Conservation (phyloP, 2,113 vertebrate genomes). For the Orientallactaga bullata region DNA sequence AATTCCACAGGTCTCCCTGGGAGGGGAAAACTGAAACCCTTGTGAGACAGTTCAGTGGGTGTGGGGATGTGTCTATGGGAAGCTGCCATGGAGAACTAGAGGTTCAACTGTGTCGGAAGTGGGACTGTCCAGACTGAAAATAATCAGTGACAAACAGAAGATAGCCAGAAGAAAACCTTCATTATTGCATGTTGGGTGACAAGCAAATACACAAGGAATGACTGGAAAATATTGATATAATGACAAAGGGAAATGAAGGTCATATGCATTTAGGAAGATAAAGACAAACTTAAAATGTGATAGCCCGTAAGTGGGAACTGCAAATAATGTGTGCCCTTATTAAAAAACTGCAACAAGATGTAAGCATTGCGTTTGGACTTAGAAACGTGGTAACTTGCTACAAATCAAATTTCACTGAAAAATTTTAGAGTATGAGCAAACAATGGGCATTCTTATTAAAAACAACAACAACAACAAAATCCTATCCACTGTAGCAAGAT, state of each 20-base stretch:
- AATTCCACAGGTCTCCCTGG: background rate
- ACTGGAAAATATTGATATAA: background rate
- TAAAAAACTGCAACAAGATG: background rate
- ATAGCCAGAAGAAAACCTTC: background rate
- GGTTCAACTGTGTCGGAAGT: background rate
- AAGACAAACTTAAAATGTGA: background rate
- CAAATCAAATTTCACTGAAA: too few species aligned
- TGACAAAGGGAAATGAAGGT: background rate
- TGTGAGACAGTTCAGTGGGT: background rate
- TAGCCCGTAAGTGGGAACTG: background rate
- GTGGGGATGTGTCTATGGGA: background rate
- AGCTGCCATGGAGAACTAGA: background rate
- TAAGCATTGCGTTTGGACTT: background rate
- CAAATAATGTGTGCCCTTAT: background rate
- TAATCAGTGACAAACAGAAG: background rate
- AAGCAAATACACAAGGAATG: background rate
- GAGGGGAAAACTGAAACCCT: background rate
- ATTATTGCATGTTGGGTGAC: background rate
- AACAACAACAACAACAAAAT: too few species aligned
- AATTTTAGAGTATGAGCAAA: too few species aligned
- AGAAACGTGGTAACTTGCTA: too few species aligned
- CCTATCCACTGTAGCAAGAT: too few species aligned
- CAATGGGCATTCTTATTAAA: too few species aligned
- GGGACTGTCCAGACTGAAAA: background rate
- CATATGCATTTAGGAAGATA: background rate